Percentiles rank a stretch among this genome's conserved stretches.
Conservation (phyloP, 2,797 vertebrate species). For the Psittacula echo region DNA sequence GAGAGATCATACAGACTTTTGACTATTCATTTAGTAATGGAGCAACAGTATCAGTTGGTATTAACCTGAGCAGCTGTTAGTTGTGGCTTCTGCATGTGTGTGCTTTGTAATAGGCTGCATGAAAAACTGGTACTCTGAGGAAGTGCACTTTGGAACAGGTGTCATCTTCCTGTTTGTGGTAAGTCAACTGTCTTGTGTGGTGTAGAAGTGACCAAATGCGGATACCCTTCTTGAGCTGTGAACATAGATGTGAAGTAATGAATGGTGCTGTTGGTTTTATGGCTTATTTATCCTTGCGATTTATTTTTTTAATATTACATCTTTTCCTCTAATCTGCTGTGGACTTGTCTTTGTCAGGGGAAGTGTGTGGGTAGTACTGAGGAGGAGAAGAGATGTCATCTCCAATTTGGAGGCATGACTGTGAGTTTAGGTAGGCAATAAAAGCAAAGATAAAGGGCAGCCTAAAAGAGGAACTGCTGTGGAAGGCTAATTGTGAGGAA, state of each 20-base stretch:
- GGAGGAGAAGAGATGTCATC: not conserved
- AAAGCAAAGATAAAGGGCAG: not conserved
- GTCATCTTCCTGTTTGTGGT: not conserved
- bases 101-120: not conserved
- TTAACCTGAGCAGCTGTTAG: not conserved
- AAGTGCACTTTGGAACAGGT: not conserved
- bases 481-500: not conserved
- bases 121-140: not conserved
- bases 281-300: not conserved
- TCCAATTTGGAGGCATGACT: not conserved
- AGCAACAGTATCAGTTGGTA: not conserved
- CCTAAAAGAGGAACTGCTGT: not conserved
- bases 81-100: not conserved
- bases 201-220: not conserved
- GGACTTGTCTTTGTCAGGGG: not conserved
- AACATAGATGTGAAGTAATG: not conserved
- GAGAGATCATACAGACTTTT: not conserved
- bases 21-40: not conserved
- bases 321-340: not conserved
- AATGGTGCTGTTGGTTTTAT: not conserved
- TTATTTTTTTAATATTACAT: not conserved
- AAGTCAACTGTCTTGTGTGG: not conserved
- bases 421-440: not conserved
- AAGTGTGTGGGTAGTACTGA: not conserved
- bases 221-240: not conserved